Conservation (phyloP, 2,888 invertebrate genomes). For the Colostygia pectinataria region DNA sequence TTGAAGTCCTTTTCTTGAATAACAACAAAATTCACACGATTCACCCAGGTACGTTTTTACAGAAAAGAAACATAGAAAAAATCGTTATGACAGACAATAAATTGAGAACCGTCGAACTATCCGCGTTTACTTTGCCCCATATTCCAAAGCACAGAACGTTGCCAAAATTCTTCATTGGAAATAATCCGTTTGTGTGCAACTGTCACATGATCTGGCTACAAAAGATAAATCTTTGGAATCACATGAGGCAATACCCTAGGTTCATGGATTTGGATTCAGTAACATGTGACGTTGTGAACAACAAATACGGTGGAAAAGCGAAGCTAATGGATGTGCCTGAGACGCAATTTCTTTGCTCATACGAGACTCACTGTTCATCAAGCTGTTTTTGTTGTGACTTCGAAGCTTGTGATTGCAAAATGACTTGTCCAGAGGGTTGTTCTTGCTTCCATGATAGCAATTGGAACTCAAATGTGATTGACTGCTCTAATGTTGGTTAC, state of each 20-base stretch:
- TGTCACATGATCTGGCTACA: conserved; percentile 94
- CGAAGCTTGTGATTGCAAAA: conserved; percentile 94
- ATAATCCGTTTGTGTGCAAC: conserved; percentile 93
- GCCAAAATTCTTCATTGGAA: conserved; percentile 90
- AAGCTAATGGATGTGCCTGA: conserved; percentile 87
- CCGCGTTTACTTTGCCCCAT: conserved; percentile 87
- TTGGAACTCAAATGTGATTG: conserved; percentile 92
- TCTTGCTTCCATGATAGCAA: conserved; percentile 93
- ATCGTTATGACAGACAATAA: conserved; percentile 90
- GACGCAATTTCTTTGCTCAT: conserved; percentile 91
- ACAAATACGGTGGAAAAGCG: conserved; percentile 84
- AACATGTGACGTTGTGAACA: conserved; percentile 88
- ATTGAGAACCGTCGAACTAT: conserved; percentile 87
- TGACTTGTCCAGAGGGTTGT: conserved; percentile 93
- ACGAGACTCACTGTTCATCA: conserved; percentile 91
- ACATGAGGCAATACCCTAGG: conserved; percentile 88
- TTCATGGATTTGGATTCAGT: conserved; percentile 90
- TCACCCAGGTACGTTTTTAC: conserved; percentile 87
- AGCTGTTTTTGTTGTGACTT: conserved; percentile 94
- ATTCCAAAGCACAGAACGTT: conserved; percentile 86
- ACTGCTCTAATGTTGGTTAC: conserved; percentile 89
- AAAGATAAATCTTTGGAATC: conserved; percentile 88
- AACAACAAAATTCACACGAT: conserved; percentile 89
- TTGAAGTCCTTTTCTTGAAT: conserved; percentile 88
- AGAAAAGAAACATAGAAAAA: conserved; percentile 88